A percentile compares a stretch with the other conserved stretches of the same genome.
phyloP scores from a whole-genome alignment of 2,797 vertebrate species.

The Phoeniculus purpureus region DNA sequence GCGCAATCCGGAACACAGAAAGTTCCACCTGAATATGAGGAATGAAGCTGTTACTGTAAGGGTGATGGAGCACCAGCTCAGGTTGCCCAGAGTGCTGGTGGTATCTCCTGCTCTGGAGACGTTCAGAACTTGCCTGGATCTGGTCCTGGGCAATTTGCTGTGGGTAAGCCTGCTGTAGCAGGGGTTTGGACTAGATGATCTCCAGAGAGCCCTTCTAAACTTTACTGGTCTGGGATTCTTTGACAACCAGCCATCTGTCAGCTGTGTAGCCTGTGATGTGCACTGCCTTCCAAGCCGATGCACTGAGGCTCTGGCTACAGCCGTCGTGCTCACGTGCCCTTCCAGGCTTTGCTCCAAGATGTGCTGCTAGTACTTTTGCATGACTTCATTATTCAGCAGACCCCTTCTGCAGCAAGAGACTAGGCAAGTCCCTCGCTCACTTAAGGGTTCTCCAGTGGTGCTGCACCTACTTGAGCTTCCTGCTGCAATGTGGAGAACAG shows the following conservation, averaged over 20 bases:
- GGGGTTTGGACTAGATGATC: not conserved
- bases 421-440: not conserved
- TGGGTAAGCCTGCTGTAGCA: not conserved
- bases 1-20: not conserved
- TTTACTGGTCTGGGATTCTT: too few species aligned
- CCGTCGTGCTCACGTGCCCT: not conserved
- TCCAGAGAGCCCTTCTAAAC: not conserved
- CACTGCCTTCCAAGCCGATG: rapidly evolving
- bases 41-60: too few species aligned
- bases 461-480: not conserved
- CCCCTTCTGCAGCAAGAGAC: not conserved
- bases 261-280: not conserved
- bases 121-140: not conserved
- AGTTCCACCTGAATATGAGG: not conserved
- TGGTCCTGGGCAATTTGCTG: not conserved
- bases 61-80: not conserved
- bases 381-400: not conserved
- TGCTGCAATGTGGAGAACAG: not conserved
- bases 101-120: too few species aligned
- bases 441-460: not conserved
- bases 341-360: not conserved
- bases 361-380: not conserved
- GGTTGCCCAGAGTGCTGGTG: not conserved
- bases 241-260: not conserved
- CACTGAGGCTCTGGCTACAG: not conserved